These are phyloP conservation scores for Halichondria panicea DNA, from an alignment of 37 sponge, comb jelly and placozoan species.

Conservation along the genomic window DNA sequence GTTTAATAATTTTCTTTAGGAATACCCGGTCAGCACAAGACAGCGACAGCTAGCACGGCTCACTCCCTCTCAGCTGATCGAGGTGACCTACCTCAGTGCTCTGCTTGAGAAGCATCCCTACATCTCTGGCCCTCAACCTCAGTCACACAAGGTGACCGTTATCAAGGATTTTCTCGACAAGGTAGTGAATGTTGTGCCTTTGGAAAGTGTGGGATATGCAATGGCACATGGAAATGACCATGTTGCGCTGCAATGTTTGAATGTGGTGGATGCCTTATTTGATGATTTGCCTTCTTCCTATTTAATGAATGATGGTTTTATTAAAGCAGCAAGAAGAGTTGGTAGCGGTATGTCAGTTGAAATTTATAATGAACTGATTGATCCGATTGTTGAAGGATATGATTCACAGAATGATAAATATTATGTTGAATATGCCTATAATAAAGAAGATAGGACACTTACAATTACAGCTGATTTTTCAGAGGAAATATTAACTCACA, in stretches of 20 bases:
- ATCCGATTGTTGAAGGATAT: too few relatives aligned
- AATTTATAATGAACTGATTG: neutral
- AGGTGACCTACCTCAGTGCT: slow-evolving; percentile 40
- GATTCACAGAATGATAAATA: too few relatives aligned
- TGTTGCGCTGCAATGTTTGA: slow-evolving; percentile 21
- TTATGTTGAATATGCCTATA: too few relatives aligned
- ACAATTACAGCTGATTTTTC: too few relatives aligned
- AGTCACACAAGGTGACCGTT: slow-evolving; percentile 1
- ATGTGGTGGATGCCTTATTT: slow-evolving; percentile 7
- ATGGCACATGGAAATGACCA: slow-evolving; percentile 25
- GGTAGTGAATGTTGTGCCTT: slow-evolving; percentile 36
- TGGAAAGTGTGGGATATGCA: slow-evolving; percentile 51
- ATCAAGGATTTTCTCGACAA: slow-evolving; percentile 35
- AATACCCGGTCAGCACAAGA: slow-evolving; percentile 10
- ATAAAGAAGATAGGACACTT: too few relatives aligned
- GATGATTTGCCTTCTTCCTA: neutral
- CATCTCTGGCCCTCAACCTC: neutral
- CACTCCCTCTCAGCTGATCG: slow-evolving; percentile 39
- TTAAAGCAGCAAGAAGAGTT: neutral
- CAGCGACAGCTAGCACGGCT: slow-evolving; percentile 50
- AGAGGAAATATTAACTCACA: too few relatives aligned
- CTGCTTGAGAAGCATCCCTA: slow-evolving; percentile 34
- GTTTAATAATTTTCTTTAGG: neutral
- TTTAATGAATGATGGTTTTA: neutral
- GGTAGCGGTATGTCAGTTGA: neutral